Evolutionary conservation across 2,113 vertebrate species (phyloP), one percentile per base, ranked within the genome.

Genomic region (Oryzias javanicus): DNA sequence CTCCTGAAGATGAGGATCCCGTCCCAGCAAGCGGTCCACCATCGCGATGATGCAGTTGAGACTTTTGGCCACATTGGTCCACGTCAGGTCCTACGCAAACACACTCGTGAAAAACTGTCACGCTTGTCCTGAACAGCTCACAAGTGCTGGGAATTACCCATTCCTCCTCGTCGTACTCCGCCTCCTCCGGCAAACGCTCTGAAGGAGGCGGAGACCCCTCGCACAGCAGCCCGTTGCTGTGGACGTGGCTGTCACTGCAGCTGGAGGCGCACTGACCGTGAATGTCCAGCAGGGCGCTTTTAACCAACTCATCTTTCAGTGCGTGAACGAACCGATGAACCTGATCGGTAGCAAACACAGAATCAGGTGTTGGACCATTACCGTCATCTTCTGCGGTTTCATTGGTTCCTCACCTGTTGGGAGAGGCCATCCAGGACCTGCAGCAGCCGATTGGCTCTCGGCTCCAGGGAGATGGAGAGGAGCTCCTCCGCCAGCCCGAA

Each of bases 281-380:
- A 13, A 95, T 90, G 22, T 87, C 91, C 73, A 94, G 20, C 73
- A 95, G 91, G 63, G 94, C 92, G 44, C 86, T 93, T 72, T 89
- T 92, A 60, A 97, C 89, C 86, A 96, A 88, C 81, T 96, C 94
- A 53, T 96, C 95, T 83, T 96, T 95, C 69, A 96, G 94, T 0
- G 93, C 86, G 0, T 95, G 94, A 16, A 96, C 92, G 67, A 97
- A 96, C 63, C 90, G 81, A 59, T 94, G 88, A 0, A 93, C 95
- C 95, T 97, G 80, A 55, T 45, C 0, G 65, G 51, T 55, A 12
- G 6, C 3, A n/a, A 17, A 1, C 16, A 17, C 19, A 7, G 15
- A 3, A 15, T 14, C 3, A 14, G 4, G 19, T 25, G 8, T 35
- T 2, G 8, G 35, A 35, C 12, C 0, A 4, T 44, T 3, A 44